A percentile compares a stretch with the other conserved stretches of the same genome.
These are phyloP conservation scores for Plectrocnemia conspersa DNA, from an alignment of 1,140 invertebrate species.

Conservation along the genomic window DNA sequence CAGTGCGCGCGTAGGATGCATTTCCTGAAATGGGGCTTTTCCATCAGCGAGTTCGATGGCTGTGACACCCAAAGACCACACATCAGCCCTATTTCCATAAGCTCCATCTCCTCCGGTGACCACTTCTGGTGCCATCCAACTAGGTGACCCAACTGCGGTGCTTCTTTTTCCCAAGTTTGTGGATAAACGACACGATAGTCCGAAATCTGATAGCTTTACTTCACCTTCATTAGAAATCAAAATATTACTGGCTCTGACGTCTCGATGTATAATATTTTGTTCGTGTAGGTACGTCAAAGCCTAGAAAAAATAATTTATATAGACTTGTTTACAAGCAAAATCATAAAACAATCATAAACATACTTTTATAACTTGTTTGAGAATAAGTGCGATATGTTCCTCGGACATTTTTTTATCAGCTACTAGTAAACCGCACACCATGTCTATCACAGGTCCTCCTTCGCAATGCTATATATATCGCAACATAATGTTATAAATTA, in stretches of 20 bases:
- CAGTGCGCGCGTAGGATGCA: constrained; percentile 80
- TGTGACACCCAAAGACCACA: constrained; percentile 90
- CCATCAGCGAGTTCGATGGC: constrained; percentile 89
- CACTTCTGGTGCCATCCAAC: constrained; percentile 90
- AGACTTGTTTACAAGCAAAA: neutral
- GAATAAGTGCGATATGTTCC: constrained; percentile 80
- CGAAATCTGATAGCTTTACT: constrained; percentile 81
- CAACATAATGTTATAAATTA: neutral
- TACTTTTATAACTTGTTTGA: constrained; percentile 80
- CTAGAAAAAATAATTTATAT: constrained; percentile 45
- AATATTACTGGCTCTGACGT: constrained; percentile 82
- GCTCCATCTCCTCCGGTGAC: constrained; percentile 49
- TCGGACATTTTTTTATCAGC: constrained; percentile 72
- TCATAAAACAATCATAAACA: constrained; percentile 31
- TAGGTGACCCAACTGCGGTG: constrained; percentile 80
- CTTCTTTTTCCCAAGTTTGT: constrained; percentile 64
- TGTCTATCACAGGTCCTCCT: constrained; percentile 72
- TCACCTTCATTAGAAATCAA: constrained; percentile 77
- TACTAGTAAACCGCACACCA: constrained; percentile 64
- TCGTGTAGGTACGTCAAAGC: constrained; percentile 75
- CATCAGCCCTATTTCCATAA: constrained; percentile 74
- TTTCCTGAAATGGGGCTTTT: constrained; percentile 75
- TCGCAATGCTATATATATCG: constrained; percentile 64
- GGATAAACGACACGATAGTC: constrained; percentile 73
- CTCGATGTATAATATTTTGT: constrained; percentile 81